phyloP scores from a whole-genome alignment of 2,797 vertebrate species.

The Natrix natrix region DNA sequence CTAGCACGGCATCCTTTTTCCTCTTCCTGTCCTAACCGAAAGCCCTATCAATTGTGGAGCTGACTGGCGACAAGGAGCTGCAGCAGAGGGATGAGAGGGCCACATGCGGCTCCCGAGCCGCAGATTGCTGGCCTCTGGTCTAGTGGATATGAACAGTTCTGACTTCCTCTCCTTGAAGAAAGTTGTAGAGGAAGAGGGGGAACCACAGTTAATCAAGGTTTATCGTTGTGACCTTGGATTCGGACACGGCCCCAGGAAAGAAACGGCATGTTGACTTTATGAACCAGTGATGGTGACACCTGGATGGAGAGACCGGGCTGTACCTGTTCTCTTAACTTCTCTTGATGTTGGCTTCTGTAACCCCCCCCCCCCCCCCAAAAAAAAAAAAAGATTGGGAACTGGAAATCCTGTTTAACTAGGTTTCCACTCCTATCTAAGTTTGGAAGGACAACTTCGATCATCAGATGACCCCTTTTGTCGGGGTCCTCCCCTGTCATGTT shows the following conservation, averaged over 20 bases:
- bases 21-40: too few species aligned
- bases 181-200: not conserved
- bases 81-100: too few species aligned
- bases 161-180: not conserved
- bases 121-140: too few species aligned
- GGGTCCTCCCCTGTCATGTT: not conserved
- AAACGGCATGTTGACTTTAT: not conserved
- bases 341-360: not conserved
- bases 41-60: too few species aligned
- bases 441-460: not conserved
- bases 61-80: too few species aligned
- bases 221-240: not conserved
- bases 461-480: not conserved
- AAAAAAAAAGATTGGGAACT: not conserved
- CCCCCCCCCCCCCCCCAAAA: not conserved
- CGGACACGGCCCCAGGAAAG: not conserved
- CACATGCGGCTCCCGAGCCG: too few species aligned
- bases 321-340: not conserved
- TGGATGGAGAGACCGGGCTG: not conserved
- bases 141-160: not conserved
- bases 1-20: too few species aligned
- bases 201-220: not conserved
- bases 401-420: not conserved
- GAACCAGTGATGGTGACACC: not conserved
- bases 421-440: not conserved